Evolutionary conservation across 2,113 vertebrate species (phyloP).

Genomic region (Anguilla rostrata): DNA sequence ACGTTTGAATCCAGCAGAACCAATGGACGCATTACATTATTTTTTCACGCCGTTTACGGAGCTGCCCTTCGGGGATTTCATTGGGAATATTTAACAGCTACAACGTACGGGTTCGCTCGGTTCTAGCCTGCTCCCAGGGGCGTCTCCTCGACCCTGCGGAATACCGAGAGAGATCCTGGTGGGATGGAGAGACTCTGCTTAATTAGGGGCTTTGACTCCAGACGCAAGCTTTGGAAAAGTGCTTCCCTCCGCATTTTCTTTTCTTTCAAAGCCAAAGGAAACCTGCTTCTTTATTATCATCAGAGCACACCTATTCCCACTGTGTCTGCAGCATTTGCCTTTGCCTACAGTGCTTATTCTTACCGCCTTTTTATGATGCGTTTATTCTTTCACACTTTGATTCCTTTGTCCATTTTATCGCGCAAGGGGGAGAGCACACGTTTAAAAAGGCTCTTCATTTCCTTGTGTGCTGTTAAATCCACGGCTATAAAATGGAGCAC

Average conservation of each 20-base stretch:
- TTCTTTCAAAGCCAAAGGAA: not conserved
- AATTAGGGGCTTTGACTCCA: not conserved
- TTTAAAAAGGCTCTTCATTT: constrained; percentile 18
- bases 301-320: not conserved
- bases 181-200: not conserved
- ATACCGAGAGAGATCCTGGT: not conserved
- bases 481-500: not conserved
- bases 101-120: not conserved
- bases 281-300: not conserved
- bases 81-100: not conserved
- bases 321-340: not conserved
- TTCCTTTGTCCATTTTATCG: constrained; percentile 16
- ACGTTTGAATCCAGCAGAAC: not conserved
- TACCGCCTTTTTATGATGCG: constrained; percentile 33
- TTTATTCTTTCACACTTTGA: constrained; percentile 28
- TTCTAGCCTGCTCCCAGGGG: not conserved
- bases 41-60: not conserved
- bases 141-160: not conserved
- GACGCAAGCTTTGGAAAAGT: not conserved
- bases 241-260: not conserved
- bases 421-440: constrained; percentile 3
- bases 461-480: not conserved
- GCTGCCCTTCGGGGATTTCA: not conserved
- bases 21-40: not conserved
- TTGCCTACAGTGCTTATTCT: not conserved